A percentile compares a stretch with the other conserved stretches of the same genome.
Conservation (phyloP, 2,888 invertebrate genomes). For the Tubulanus polymorphus region DNA sequence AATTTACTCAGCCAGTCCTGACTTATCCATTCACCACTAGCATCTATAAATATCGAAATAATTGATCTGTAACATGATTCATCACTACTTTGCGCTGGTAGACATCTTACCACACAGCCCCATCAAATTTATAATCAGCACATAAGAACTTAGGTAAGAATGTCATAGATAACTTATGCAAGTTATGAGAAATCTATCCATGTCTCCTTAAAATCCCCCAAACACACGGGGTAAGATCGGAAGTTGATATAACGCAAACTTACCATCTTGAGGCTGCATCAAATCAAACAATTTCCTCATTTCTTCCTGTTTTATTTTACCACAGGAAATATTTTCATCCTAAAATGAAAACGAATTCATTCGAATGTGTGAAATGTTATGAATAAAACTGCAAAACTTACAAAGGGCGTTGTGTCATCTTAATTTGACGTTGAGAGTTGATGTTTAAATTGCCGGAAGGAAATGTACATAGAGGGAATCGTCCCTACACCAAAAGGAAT, state of each 20-base stretch:
- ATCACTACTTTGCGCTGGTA: no score
- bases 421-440: background rate
- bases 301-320: conserved; percentile 36
- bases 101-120: no score
- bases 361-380: no score
- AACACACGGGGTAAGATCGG: no score
- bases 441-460: conserved; percentile 1
- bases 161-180: no score
- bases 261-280: conserved; percentile 15
- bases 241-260: no score
- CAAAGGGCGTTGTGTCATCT: background rate
- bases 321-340: conserved; percentile 33
- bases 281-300: conserved; percentile 30
- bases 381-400: background rate
- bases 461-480: background rate
- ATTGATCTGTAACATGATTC: no score
- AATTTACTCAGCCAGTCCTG: conserved; percentile 59
- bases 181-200: no score
- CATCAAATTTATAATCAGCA: no score
- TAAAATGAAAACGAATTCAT: conserved; percentile 16
- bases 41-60: no score
- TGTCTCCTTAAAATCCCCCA: no score
- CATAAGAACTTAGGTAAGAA: no score
- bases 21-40: conserved; percentile 57
- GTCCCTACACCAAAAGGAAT: background rate